phyloP scores from a whole-genome alignment of 2,888 invertebrate species.

The Caenorhabditis macrosperma region DNA sequence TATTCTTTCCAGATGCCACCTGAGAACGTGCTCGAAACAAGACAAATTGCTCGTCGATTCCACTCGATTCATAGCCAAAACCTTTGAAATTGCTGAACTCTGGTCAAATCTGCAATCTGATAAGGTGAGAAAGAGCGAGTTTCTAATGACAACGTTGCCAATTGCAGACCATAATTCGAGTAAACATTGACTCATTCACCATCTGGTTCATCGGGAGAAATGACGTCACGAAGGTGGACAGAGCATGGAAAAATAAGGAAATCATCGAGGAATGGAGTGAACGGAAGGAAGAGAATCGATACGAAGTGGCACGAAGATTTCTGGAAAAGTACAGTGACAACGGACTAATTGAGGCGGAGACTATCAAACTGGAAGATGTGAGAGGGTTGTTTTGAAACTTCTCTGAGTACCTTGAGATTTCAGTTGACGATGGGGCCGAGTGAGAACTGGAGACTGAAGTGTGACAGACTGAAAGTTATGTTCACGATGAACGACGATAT shows the following conservation, averaged over 20 bases:
- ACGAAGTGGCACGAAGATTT: not conserved
- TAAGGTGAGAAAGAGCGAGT: constrained; percentile 4
- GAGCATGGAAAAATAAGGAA: constrained; percentile 20
- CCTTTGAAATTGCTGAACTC: not conserved
- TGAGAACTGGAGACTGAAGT: not conserved
- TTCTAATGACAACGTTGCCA: not conserved
- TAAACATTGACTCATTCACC: constrained; percentile 16
- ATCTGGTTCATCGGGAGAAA: constrained; percentile 41
- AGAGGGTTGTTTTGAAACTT: not conserved
- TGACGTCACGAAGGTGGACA: constrained; percentile 32
- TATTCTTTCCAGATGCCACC: not conserved
- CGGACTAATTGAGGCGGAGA: not conserved
- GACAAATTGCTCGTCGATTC: constrained; percentile 3
- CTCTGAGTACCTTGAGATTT: not conserved
- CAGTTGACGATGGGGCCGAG: not conserved
- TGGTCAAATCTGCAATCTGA: constrained; percentile 4
- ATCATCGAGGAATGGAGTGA: constrained; percentile 10
- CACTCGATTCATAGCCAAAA: not conserved
- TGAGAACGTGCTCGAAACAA: not conserved
- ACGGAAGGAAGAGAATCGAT: constrained; percentile 15
- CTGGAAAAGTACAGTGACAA: not conserved
- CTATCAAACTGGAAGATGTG: not conserved
- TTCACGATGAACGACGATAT: no score
- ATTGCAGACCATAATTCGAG: constrained; percentile 34
- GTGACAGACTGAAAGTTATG: constrained; percentile 1